Evolutionary conservation across 2,113 vertebrate genomes (phyloP).

Genomic region (Tinamus guttatus): DNA sequence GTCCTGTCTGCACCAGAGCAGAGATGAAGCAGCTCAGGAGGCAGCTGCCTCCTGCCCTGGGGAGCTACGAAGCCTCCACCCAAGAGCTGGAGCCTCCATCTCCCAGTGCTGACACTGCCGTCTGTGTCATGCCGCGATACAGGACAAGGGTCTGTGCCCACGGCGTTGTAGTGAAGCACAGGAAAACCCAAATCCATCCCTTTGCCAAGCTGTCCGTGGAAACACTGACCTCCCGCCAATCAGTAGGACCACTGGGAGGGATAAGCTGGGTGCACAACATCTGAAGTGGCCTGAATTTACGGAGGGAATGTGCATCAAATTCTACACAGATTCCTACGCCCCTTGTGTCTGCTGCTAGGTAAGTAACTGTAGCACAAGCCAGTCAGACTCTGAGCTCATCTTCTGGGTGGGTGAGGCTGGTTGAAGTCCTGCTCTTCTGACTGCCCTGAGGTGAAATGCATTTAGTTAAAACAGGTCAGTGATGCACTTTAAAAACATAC

Average conservation of each 20-base stretch:
- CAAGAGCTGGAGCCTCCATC: not conserved
- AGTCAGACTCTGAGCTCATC: rapidly evolving
- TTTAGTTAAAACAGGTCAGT: not conserved
- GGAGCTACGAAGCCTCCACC: not conserved
- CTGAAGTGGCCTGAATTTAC: not conserved
- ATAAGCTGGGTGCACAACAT: not conserved
- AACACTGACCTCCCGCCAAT: rapidly evolving
- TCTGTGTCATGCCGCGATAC: not conserved
- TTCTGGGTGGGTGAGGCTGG: not conserved
- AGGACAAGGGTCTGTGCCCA: not conserved
- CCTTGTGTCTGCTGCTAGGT: rapidly evolving
- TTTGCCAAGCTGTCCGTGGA: not conserved
- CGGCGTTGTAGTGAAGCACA: not conserved
- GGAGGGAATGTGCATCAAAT: not conserved
- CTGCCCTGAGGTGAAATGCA: not conserved
- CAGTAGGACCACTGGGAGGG: too few relatives aligned
- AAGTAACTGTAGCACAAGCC: not conserved
- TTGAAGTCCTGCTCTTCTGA: not conserved
- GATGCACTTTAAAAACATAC: not conserved
- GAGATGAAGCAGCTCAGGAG: not conserved
- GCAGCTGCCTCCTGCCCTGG: not conserved
- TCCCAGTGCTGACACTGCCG: rapidly evolving
- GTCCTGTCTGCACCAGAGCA: too few relatives aligned
- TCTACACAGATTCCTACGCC: not conserved
- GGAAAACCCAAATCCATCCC: rapidly evolving